Conservation (phyloP, 2,888 invertebrate genomes). For the Hypolimnas misippus region DNA sequence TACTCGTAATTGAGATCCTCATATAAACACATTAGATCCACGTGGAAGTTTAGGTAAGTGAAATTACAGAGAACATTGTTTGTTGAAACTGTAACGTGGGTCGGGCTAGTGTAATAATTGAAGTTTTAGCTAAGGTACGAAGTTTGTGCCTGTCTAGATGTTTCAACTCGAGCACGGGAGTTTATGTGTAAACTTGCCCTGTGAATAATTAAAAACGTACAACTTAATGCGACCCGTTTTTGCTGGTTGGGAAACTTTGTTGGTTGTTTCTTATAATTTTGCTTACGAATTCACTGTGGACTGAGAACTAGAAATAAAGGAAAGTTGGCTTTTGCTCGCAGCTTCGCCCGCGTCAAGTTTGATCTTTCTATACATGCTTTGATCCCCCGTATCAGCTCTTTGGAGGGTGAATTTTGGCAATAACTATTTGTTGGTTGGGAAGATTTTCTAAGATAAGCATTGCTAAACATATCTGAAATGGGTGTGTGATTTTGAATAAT, state of each 20-base stretch:
- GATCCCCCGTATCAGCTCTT: no score
- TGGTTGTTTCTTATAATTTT: constrained; percentile 3
- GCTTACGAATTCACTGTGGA: not conserved
- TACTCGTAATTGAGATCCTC: constrained; percentile 36
- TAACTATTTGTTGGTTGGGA: no score
- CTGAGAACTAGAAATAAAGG: no score
- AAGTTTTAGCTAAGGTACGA: constrained; percentile 42
- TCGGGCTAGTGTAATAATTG: constrained; percentile 36
- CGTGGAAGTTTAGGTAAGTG: constrained; percentile 46
- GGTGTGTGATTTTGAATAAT: no score
- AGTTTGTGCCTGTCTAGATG: constrained; percentile 28
- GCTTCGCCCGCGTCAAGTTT: no score
- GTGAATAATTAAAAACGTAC: constrained; percentile 29
- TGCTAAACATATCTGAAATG: no score
- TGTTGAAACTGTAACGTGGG: constrained; percentile 41
- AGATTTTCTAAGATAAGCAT: no score
- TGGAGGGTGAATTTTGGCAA: no score
- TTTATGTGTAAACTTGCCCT: constrained; percentile 30
- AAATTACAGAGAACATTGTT: constrained; percentile 64
- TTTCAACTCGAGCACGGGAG: constrained; percentile 14
- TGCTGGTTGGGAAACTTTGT: constrained; percentile 17
- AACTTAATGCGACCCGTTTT: constrained; percentile 4
- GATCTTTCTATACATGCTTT: no score
- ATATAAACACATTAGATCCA: constrained; percentile 50
- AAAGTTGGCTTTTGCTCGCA: no score